Evolutionary conservation across 1,140 invertebrate genomes (phyloP), one percentile per base, ranked within the genome.

Genomic region (Lethocerus indicus): DNA sequence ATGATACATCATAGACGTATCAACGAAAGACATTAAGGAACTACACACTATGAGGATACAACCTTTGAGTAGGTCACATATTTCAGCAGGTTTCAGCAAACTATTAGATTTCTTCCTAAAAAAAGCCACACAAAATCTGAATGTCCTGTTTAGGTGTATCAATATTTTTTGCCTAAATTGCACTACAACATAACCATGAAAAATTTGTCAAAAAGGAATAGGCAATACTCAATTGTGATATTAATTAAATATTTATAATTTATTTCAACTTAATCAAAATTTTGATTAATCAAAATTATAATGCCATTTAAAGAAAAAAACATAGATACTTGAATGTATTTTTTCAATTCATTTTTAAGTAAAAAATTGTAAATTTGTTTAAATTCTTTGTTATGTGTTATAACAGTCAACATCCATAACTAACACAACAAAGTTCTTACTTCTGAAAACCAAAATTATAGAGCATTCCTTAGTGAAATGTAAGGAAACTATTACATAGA

Each of bases 1-100:
- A 68, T 99, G 96, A 68, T 99, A 99, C 71, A 98, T 82, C 72
- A 98, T 89, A 54, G 94, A 96, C 12, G 92, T 96, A 64, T 99
- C 95, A 47, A 98, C 79, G 59, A 87, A 85, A 54, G 81, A 82
- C 67, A 94, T 85, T 27, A 91, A 67, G 47, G 83, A 70, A 62
- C 82, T 86, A 58, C 87, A 88, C 24, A 82, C 63, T 51, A 96
- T 69, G 56, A 98, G 74, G 41, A 97, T 83, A 37, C 83, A 70
- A 3, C 88, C 87, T 70, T 98, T 98, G 2, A 98, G 65, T 25
- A 98, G 64, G 75, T 98, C 95, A 72, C 93, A 97, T 36, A 89
- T 86, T 71, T 98, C 91, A 3, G 91, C 88, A 35, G 92, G 84
- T 52, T 87, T 83, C 50, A 96, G 62, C 64, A 29, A 64, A 54